phyloP scores from a whole-genome alignment of 1,140 invertebrate species.

The Zaprionus nigranus region DNA sequence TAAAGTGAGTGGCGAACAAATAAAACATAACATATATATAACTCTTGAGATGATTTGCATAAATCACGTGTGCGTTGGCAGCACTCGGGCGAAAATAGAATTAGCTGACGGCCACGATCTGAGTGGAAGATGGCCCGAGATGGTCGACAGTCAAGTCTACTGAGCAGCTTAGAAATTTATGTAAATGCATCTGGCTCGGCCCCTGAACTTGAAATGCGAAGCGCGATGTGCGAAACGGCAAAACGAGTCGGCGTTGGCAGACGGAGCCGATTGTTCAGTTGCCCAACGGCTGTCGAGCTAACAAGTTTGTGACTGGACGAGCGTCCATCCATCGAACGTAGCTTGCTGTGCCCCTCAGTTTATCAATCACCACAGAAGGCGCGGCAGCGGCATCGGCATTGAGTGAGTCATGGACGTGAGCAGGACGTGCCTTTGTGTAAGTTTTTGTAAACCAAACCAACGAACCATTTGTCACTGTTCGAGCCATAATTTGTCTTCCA shows the following conservation, averaged over 20 bases:
- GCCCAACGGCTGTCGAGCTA: constrained; percentile 48
- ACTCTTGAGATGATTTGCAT: constrained; percentile 54
- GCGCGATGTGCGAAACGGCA: neutral
- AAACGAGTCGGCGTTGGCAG: constrained; percentile 49
- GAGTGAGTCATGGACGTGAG: constrained; percentile 49
- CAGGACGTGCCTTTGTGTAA: constrained; percentile 56
- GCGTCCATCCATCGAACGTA: constrained; percentile 23
- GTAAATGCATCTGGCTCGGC: constrained; percentile 63
- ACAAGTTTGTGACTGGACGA: constrained; percentile 45
- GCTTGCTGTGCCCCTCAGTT: constrained; percentile 1
- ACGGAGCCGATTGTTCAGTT: constrained; percentile 51
- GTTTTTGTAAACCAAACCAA: neutral
- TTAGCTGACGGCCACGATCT: constrained; percentile 33
- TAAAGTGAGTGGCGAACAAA: constrained; percentile 28
- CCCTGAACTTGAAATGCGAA: constrained; percentile 65
- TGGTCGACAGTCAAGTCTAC: constrained; percentile 45
- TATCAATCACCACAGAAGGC: neutral
- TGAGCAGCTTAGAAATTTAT: constrained; percentile 69
- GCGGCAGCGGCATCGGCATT: neutral
- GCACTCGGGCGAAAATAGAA: constrained; percentile 36
- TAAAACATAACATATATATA: constrained; percentile 6
- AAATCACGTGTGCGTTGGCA: constrained; percentile 64
- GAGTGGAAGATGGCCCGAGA: constrained; percentile 24
- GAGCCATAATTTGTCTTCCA: constrained; percentile 56
- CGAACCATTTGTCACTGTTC: constrained; percentile 22